Percentiles rank a stretch among this genome's conserved stretches.
These are phyloP conservation scores for Parus major DNA, from an alignment of 2,113 vertebrate genomes.

Conservation along the genomic window DNA sequence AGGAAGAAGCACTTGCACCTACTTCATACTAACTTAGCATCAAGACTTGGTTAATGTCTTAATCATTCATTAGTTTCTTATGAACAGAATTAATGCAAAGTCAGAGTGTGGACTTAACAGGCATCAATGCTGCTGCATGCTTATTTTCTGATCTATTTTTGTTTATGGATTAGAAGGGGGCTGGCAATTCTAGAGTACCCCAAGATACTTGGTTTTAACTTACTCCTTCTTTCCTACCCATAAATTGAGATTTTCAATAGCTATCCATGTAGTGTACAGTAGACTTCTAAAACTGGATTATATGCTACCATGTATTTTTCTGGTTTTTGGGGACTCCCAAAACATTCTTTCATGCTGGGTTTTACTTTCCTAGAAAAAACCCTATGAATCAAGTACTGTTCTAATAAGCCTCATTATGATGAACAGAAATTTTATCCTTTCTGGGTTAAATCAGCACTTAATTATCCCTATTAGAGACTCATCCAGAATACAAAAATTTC, in stretches of 20 bases:
- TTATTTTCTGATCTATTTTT: background rate
- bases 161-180: background rate
- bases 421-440: background rate
- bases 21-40: background rate
- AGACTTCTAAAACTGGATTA: background rate
- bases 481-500: background rate
- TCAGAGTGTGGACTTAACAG: background rate
- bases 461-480: background rate
- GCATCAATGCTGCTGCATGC: background rate
- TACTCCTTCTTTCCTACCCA: background rate
- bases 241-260: background rate
- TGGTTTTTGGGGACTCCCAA: background rate
- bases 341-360: background rate
- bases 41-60: background rate
- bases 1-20: background rate
- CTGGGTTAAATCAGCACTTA: background rate
- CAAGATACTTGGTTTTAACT: background rate
- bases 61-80: background rate
- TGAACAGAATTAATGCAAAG: background rate
- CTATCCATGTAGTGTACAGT: background rate
- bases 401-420: background rate
- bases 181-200: background rate
- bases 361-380: background rate
- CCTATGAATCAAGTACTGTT: background rate
- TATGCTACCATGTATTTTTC: background rate